phyloP scores from a whole-genome alignment of 2,113 vertebrate species.

The Takifugu bimaculatus region DNA sequence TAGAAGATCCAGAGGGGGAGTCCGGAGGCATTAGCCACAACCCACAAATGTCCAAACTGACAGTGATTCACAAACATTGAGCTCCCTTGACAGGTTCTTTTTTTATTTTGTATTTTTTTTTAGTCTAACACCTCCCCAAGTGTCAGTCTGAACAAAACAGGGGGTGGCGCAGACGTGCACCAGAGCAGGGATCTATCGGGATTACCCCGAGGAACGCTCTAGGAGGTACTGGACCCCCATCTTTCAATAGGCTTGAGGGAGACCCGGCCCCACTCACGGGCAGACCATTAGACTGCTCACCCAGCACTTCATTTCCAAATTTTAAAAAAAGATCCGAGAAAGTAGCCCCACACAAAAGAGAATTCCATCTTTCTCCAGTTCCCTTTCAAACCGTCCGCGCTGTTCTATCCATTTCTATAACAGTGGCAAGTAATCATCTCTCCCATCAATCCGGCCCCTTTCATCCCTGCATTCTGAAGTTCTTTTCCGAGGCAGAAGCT shows the following conservation, averaged over 20 bases:
- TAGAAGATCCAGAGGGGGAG: conserved; percentile 64
- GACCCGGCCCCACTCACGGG: conserved; percentile 52
- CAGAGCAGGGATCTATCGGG: conserved; percentile 51
- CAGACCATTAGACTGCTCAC: conserved; percentile 70
- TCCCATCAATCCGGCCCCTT: conserved; percentile 70
- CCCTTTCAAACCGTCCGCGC: conserved; percentile 54
- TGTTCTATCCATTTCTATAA: conserved; percentile 70
- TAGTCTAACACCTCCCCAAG: conserved; percentile 56
- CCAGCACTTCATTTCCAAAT: conserved; percentile 68
- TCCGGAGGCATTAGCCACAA: conserved; percentile 70
- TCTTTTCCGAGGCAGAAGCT: conserved; percentile 64
- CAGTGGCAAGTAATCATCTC: conserved; percentile 75
- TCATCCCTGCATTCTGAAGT: conserved; percentile 71
- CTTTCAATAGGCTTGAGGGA: conserved; percentile 57
- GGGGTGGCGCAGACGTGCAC: conserved; percentile 46
- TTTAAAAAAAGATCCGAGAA: conserved; percentile 65
- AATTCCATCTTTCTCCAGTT: conserved; percentile 62
- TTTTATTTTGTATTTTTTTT: conserved; percentile 21
- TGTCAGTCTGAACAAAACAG: conserved; percentile 56
- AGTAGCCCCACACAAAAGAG: conserved; percentile 56
- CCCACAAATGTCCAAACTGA: conserved; percentile 64
- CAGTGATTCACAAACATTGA: conserved; percentile 67
- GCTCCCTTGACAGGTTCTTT: conserved; percentile 61
- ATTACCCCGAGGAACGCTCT: conserved; percentile 54
- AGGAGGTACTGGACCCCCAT: conserved; percentile 53